A percentile compares a stretch with the other conserved stretches of the same genome.
phyloP scores from a whole-genome alignment of 2,797 vertebrate species.

The Lophotriccus pileatus region DNA sequence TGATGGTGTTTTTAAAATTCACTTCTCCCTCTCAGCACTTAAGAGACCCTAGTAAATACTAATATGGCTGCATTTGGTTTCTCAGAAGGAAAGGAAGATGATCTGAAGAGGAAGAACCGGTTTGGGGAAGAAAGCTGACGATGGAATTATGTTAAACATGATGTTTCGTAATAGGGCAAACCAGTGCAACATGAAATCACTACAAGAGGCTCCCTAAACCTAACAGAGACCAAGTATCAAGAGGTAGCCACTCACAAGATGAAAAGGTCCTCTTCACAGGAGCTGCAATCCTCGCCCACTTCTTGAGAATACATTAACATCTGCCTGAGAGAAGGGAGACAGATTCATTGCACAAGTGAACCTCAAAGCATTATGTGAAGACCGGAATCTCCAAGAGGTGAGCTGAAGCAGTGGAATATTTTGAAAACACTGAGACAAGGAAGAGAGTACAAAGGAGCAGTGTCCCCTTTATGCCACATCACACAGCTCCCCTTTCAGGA shows the following conservation, averaged over 20 bases:
- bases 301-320: constrained; percentile 96
- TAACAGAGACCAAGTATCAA: background rate
- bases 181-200: background rate
- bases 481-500: background rate
- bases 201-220: background rate
- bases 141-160: background rate
- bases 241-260: constrained; percentile 87
- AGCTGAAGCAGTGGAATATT: background rate
- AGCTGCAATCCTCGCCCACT: constrained; percentile 88
- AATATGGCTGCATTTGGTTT: background rate
- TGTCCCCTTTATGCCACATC: background rate
- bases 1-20: background rate
- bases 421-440: background rate
- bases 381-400: background rate
- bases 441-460: background rate
- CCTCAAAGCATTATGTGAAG: background rate
- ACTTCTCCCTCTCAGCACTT: background rate
- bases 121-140: background rate
- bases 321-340: constrained; percentile 79
- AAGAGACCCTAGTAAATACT: background rate
- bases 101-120: background rate
- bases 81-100: background rate
- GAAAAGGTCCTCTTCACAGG: constrained; percentile 97
- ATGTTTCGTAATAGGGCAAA: background rate
- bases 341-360: background rate